Conservation (phyloP, 2,888 invertebrate species). For the Temnothorax ravouxi region DNA sequence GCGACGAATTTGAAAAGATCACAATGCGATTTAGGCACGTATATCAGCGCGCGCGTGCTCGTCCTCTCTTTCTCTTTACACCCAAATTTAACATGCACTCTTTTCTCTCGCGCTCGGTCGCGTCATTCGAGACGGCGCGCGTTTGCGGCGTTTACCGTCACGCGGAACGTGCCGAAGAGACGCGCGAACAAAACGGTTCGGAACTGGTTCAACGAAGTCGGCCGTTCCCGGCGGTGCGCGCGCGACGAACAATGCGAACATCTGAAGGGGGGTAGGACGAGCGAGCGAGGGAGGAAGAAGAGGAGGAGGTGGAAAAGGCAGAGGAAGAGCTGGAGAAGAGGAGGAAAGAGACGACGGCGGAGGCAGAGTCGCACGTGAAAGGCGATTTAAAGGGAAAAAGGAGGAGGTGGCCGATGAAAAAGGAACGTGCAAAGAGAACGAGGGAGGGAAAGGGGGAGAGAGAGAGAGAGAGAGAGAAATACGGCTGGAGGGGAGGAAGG, state of each 20-base stretch:
- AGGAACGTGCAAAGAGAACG: constrained; percentile 21
- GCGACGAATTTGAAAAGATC: neutral
- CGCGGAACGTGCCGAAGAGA: constrained; percentile 67
- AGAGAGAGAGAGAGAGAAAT: constrained; percentile 54
- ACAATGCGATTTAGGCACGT: neutral
- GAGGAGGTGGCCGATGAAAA: constrained; percentile 24
- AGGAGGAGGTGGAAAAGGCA: constrained; percentile 55
- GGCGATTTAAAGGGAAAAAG: constrained; percentile 74
- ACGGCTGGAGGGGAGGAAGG: constrained; percentile 68
- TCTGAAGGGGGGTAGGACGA: constrained; percentile 68
- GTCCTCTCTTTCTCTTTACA: neutral
- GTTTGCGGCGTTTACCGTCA: constrained; percentile 52
- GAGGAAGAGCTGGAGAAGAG: constrained; percentile 29
- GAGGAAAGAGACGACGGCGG: constrained; percentile 46
- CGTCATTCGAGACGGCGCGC: constrained; percentile 48
- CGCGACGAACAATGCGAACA: constrained; percentile 77
- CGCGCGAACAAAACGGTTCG: constrained; percentile 72
- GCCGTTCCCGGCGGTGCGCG: constrained; percentile 65
- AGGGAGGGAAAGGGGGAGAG: neutral
- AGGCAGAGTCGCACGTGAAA: constrained; percentile 77
- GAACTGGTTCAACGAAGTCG: constrained; percentile 76
- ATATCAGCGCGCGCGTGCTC: neutral
- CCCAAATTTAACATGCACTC: constrained; percentile 23
- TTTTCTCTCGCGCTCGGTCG: constrained; percentile 4
- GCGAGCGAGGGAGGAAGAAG: constrained; percentile 65